These are phyloP conservation scores for Microctonus hyperodae DNA, from an alignment of 2,888 invertebrate genomes.

Conservation along the genomic window DNA sequence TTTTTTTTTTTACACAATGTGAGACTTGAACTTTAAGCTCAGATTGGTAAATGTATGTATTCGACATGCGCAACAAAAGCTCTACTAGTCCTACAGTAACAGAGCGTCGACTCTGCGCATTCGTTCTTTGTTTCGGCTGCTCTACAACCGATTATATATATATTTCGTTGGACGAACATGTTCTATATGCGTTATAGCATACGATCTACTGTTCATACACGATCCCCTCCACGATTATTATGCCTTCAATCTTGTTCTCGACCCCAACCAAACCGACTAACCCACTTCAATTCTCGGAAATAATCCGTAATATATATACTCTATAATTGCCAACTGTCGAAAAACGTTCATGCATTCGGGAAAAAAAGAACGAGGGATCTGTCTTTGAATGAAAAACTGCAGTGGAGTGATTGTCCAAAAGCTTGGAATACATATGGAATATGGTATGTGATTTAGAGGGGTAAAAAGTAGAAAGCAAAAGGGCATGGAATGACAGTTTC, in stretches of 20 bases:
- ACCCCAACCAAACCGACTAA: slow-evolving; percentile 46
- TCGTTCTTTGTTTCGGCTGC: slow-evolving; percentile 2
- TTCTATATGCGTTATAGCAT: too few species aligned
- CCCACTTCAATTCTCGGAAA: slow-evolving; percentile 52
- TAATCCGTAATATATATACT: slow-evolving; percentile 35
- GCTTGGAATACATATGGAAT: slow-evolving; percentile 11
- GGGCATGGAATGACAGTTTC: neutral
- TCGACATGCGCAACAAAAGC: slow-evolving; percentile 30
- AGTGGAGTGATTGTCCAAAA: neutral
- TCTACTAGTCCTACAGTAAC: too few species aligned
- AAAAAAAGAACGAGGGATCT: too few species aligned
- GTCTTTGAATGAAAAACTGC: too few species aligned
- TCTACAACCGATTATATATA: neutral
- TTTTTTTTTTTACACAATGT: neutral
- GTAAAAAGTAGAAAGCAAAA: neutral
- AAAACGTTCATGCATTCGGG: slow-evolving; percentile 29
- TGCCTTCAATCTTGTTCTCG: slow-evolving; percentile 31
- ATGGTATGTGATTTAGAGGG: neutral
- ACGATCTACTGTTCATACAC: neutral
- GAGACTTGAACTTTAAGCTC: slow-evolving; percentile 14
- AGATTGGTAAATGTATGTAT: neutral
- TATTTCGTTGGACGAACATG: neutral
- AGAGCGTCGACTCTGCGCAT: neutral
- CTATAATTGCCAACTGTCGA: slow-evolving; percentile 29
- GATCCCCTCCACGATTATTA: slow-evolving; percentile 15